phyloP scores from a whole-genome alignment of 2,113 vertebrate genomes.

The Pseudolaguvia tuberculata region DNA sequence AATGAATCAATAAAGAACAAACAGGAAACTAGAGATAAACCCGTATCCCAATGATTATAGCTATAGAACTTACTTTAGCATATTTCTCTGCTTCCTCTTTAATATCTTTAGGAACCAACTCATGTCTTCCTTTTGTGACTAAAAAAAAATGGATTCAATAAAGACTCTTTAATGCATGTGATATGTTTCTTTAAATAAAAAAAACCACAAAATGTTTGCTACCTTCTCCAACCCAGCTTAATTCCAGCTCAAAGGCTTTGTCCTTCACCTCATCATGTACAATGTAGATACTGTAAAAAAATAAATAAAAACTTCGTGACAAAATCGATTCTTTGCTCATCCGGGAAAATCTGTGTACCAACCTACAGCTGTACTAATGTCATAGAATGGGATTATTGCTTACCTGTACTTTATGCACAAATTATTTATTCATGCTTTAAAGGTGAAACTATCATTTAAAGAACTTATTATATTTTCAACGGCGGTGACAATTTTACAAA shows the following conservation, averaged over 20 bases:
- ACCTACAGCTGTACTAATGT: too few species aligned
- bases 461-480: too few species aligned
- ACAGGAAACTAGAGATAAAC: neutral
- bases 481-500: neutral
- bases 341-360: neutral
- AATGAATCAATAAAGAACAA: slow-evolving; percentile 42
- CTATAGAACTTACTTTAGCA: slow-evolving; percentile 83
- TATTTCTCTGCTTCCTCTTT: slow-evolving; percentile 97
- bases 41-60: neutral
- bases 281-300: slow-evolving; percentile 87
- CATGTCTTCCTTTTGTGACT: slow-evolving; percentile 92
- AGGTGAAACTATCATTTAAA: too few species aligned
- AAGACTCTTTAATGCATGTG: neutral
- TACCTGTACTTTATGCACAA: too few species aligned
- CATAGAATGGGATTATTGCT: too few species aligned
- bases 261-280: slow-evolving; percentile 99
- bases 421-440: too few species aligned
- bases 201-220: slow-evolving; percentile 41
- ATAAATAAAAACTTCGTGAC: neutral
- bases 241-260: slow-evolving; percentile 95
- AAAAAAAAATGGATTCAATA: neutral
- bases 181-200: neutral
- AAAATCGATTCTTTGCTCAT: neutral
- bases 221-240: slow-evolving; percentile 99
- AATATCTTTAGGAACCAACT: slow-evolving; percentile 91